Evolutionary conservation across 2,888 invertebrate genomes (phyloP).

Genomic region (Diploptera punctata): DNA sequence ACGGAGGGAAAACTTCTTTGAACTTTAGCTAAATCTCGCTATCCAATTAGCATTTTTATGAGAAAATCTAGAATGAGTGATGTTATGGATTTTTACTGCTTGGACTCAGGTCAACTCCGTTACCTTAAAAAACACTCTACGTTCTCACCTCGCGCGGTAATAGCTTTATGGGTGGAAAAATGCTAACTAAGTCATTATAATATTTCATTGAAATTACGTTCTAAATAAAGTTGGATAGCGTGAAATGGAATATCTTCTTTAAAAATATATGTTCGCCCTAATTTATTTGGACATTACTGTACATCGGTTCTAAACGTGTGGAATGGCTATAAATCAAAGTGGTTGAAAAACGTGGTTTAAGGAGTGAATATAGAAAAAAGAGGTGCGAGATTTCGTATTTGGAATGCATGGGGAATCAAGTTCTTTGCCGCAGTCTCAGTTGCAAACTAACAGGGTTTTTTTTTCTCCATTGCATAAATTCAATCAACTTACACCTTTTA

Average conservation of each 20-base stretch:
- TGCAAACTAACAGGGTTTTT: too few relatives aligned
- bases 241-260: background rate
- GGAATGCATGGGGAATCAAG: background rate
- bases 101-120: background rate
- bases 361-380: background rate
- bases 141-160: background rate
- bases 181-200: too few relatives aligned
- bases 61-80: background rate
- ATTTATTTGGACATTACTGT: background rate
- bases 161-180: too few relatives aligned
- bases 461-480: too few relatives aligned
- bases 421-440: too few relatives aligned
- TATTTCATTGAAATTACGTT: too few relatives aligned
- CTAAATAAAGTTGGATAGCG: too few relatives aligned
- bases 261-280: background rate
- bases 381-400: background rate
- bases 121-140: background rate
- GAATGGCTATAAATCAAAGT: background rate
- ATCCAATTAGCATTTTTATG: slow-evolving; percentile 9
- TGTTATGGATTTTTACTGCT: background rate
- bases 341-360: background rate
- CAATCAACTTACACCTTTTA: too few relatives aligned
- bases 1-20: background rate
- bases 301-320: background rate
- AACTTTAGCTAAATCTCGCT: background rate